phyloP scores from a whole-genome alignment of 1,140 invertebrate species.

The Mamestra configurata region DNA sequence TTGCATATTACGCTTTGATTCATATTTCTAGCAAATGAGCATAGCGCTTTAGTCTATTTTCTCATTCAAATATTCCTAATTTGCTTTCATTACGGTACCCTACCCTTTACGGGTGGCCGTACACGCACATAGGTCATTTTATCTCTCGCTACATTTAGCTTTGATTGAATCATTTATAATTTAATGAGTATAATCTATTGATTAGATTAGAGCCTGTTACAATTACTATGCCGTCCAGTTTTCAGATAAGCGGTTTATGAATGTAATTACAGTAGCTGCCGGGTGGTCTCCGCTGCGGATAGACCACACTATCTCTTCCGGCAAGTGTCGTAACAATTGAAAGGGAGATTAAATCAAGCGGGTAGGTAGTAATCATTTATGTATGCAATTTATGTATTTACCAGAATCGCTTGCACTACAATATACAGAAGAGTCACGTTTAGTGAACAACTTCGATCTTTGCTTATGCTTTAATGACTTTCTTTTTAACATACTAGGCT shows the following conservation, averaged over 20 bases:
- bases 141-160: not conserved
- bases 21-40: too few species aligned
- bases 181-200: not conserved
- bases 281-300: not conserved
- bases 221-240: constrained; percentile 1
- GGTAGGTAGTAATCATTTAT: not conserved
- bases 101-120: not conserved
- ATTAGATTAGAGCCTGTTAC: constrained; percentile 1
- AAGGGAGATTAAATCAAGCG: not conserved
- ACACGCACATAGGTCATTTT: not conserved
- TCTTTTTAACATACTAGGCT: too few species aligned
- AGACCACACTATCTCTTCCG: not conserved
- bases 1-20: too few species aligned
- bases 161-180: constrained; percentile 21
- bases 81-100: not conserved
- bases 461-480: too few species aligned
- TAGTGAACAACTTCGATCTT: too few species aligned
- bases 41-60: not conserved
- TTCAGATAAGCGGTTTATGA: constrained; percentile 25
- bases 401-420: too few species aligned
- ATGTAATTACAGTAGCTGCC: not conserved
- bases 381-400: not conserved
- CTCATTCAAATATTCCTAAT: not conserved
- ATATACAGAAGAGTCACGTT: too few species aligned
- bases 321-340: not conserved